Evolutionary conservation across 2,888 invertebrate genomes (phyloP), one percentile per base, ranked within the genome.

Genomic region (Falcaria lacertinaria): DNA sequence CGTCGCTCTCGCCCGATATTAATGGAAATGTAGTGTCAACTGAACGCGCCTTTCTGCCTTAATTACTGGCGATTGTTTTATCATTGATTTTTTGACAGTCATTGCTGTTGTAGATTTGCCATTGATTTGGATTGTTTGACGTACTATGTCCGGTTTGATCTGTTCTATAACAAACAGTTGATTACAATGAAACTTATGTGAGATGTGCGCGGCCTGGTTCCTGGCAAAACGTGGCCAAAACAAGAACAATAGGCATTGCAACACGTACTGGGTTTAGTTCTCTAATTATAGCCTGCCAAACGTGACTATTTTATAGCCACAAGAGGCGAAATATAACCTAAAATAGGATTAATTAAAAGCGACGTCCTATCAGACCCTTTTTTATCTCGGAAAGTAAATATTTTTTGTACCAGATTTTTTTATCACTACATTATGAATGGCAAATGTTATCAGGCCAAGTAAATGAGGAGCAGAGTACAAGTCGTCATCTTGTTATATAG

Each of bases 11-110:
- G 43, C 58, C 11, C 59, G 70, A 68, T 72, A 68, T 69, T 77
- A 81, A 83, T 82, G 80, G 78, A 76, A 77, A 82, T 76, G 77
- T 75, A 74, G 80, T 74, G 80, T 79, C 76, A 71, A 74, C 69
- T 66, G 73, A 62, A 63, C 71, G 64, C 63, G 65, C 65, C 61
- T 68, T 60, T 67, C 62, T 65, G 65, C 69, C 69, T 71, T 79
- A 76, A 79, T 80, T 82, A 71, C 72, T 55, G 57, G 51, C 52
- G 61, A 79, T 77, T 75, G 76, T 76, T 74, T 69, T 49, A 51
- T 58, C 63, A 69, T 69, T 67, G 64, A 67, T 62, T 68, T n/a
- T 48, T 48, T 37, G 41, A 35, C 13, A 32, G 42, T 19, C 33
- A 16, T 16, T 39, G 39, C 16, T 16, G 14, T 37, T 39, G 14